Conservation (phyloP, 2,888 invertebrate genomes). For the Syrphus vitripennis region DNA sequence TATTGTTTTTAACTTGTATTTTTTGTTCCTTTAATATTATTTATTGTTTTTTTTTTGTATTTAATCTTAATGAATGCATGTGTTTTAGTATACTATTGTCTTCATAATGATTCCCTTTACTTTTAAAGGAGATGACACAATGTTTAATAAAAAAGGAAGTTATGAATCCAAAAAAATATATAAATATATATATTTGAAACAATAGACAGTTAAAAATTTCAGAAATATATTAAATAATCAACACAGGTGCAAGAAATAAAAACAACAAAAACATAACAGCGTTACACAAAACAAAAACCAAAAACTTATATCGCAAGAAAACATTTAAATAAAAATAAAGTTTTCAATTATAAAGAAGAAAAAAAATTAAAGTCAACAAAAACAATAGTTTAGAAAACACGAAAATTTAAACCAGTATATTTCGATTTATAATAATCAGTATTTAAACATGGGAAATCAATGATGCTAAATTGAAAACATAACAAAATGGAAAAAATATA, state of each 20-base stretch:
- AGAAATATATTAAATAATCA: constrained; percentile 68
- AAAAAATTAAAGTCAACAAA: constrained; percentile 64
- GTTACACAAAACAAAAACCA: constrained; percentile 58
- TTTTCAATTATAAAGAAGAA: constrained; percentile 73
- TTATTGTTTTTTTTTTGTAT: constrained; percentile 27
- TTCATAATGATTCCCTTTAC: constrained; percentile 56
- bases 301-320: constrained; percentile 75
- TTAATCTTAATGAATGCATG: constrained; percentile 49
- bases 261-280: constrained; percentile 60
- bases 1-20: constrained; percentile 30
- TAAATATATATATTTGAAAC: constrained; percentile 63
- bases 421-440: constrained; percentile 71
- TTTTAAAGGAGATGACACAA: constrained; percentile 52
- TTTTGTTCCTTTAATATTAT: neutral
- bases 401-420: constrained; percentile 73
- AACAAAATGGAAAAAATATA: constrained; percentile 61
- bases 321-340: constrained; percentile 74
- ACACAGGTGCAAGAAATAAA: constrained; percentile 64
- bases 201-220: constrained; percentile 69
- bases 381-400: constrained; percentile 72
- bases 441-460: constrained; percentile 65
- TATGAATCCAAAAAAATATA: constrained; percentile 36
- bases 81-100: constrained; percentile 57
- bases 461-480: constrained; percentile 63
- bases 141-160: constrained; percentile 40